A percentile compares a stretch with the other conserved stretches of the same genome.
These are phyloP conservation scores for Charaxes varanes DNA, from an alignment of 1,140 invertebrate genomes.

Conservation along the genomic window DNA sequence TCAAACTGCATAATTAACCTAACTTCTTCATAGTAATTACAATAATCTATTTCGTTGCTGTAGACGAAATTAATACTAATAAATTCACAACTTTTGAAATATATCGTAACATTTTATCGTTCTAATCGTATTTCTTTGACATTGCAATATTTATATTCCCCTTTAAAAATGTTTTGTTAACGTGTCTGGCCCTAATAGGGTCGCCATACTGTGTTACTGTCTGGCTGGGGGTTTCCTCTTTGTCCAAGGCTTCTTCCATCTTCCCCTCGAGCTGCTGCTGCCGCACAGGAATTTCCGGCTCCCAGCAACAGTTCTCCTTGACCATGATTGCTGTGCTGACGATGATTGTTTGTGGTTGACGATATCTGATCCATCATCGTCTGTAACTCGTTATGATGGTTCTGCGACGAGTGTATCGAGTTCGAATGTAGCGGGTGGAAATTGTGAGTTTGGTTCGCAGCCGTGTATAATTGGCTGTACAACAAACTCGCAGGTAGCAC, in stretches of 20 bases:
- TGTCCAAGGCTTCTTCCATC: constrained; percentile 77
- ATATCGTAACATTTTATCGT: too few relatives aligned
- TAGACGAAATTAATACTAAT: constrained; percentile 28
- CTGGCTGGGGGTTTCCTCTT: constrained; percentile 77
- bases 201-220: constrained; percentile 80
- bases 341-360: constrained; percentile 75
- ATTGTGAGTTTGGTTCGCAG: constrained; percentile 85
- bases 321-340: constrained; percentile 74
- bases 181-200: too few relatives aligned
- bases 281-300: constrained; percentile 77
- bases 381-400: constrained; percentile 80
- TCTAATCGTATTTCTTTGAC: too few relatives aligned
- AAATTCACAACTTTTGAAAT: constrained; percentile 5
- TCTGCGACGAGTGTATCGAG: constrained; percentile 76
- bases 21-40: constrained; percentile 10
- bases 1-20: neutral
- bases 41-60: constrained; percentile 56
- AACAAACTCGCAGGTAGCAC: constrained; percentile 86
- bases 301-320: constrained; percentile 75
- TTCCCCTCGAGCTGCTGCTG: constrained; percentile 76
- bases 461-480: constrained; percentile 88
- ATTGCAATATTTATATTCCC: too few relatives aligned
- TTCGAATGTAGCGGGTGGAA: constrained; percentile 81
- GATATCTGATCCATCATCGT: constrained; percentile 83
- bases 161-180: too few relatives aligned